These are phyloP conservation scores for Hippocampus zosterae DNA, from an alignment of 2,113 vertebrate species.

Conservation along the genomic window DNA sequence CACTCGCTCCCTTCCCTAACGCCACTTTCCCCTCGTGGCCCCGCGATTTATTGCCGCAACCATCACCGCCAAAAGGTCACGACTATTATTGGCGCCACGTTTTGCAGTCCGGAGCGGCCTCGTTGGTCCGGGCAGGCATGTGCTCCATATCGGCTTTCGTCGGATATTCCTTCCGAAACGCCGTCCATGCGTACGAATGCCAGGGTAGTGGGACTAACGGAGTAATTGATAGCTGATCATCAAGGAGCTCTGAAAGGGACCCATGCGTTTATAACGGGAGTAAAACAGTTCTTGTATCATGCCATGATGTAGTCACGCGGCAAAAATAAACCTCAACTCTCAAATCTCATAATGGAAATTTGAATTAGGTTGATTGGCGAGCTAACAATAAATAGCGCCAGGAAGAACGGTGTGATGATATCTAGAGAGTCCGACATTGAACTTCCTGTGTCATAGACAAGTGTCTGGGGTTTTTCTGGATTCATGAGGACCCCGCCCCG, in stretches of 20 bases:
- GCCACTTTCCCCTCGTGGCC: slow-evolving; percentile 11
- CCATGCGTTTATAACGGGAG: neutral
- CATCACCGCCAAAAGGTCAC: slow-evolving; percentile 58
- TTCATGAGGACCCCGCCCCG: too few species aligned
- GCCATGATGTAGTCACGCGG: slow-evolving; percentile 1
- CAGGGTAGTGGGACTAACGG: neutral
- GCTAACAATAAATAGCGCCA: slow-evolving; percentile 26
- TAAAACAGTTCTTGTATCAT: neutral
- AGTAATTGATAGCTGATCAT: too few species aligned
- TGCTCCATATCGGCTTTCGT: neutral
- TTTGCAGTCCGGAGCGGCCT: slow-evolving; percentile 32
- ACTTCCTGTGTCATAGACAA: too few species aligned
- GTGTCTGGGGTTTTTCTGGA: too few species aligned
- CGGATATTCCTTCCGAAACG: neutral
- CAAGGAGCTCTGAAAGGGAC: neutral
- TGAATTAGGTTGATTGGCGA: slow-evolving; percentile 35
- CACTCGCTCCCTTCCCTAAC: neutral
- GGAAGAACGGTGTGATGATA: too few species aligned
- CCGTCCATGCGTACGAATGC: neutral
- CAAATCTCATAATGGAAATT: slow-evolving; percentile 53
- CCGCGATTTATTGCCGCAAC: slow-evolving; percentile 21
- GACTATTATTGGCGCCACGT: slow-evolving; percentile 55
- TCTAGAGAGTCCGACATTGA: too few species aligned
- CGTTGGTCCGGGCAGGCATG: slow-evolving; percentile 5
- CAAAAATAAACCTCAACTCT: slow-evolving; percentile 45